A percentile compares a stretch with the other conserved stretches of the same genome.
Evolutionary conservation across 1,140 invertebrate genomes (phyloP).

Genomic region (Wasmannia auropunctata): DNA sequence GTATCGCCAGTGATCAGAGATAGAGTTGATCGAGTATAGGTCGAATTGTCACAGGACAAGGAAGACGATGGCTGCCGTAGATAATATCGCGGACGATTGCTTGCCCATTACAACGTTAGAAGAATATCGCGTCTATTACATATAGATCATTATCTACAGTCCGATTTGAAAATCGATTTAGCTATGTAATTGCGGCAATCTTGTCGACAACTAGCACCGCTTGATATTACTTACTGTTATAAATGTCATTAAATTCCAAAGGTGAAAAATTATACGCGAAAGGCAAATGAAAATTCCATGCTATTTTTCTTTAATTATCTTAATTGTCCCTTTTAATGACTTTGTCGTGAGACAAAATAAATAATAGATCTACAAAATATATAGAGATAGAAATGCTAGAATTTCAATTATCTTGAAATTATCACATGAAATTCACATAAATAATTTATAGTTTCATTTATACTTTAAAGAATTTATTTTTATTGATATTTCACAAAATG

Average conservation of each 20-base stretch:
- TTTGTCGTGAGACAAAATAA: not conserved
- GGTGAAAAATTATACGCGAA: not conserved
- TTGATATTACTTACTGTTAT: conserved; percentile 40
- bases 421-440: no score
- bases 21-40: not conserved
- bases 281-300: not conserved
- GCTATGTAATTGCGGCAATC: conserved; percentile 68
- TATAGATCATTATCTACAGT: conserved; percentile 60
- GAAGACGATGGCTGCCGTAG: not conserved
- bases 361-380: not conserved
- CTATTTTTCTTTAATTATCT: not conserved
- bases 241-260: conserved; percentile 1
- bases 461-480: no score
- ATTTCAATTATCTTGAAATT: not conserved
- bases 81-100: conserved; percentile 45
- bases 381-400: not conserved
- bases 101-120: conserved; percentile 56
- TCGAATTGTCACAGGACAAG: conserved; percentile 10
- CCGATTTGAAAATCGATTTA: conserved; percentile 64
- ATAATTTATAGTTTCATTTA: not conserved
- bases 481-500: not conserved
- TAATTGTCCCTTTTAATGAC: not conserved
- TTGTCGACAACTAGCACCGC: conserved; percentile 51
- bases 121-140: conserved; percentile 63
- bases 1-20: not conserved